phyloP scores from a whole-genome alignment of 2,888 invertebrate species.

The Acheta domesticus region DNA sequence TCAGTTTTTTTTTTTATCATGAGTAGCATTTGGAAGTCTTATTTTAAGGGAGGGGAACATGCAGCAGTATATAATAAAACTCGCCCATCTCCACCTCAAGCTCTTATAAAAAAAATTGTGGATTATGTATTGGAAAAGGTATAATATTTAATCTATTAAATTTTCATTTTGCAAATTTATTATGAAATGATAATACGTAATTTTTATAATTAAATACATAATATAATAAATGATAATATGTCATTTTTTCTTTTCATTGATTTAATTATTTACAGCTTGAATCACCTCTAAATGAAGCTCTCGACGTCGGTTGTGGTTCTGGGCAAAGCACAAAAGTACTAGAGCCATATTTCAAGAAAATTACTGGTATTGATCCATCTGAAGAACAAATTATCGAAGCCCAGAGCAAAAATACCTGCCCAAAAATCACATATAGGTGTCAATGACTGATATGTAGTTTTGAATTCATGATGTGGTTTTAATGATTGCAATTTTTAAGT shows the following conservation, averaged over 20 bases:
- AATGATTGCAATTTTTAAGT: neutral
- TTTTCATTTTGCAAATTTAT: neutral
- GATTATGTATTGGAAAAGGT: constrained; percentile 37
- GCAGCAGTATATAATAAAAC: constrained; percentile 37
- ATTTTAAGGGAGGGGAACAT: constrained; percentile 35
- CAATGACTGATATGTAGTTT: no score
- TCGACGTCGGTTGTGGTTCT: constrained; percentile 53
- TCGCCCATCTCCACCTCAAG: constrained; percentile 36
- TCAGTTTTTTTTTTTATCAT: no score
- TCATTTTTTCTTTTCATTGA: neutral
- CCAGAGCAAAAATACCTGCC: constrained; percentile 39
- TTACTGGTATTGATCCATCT: constrained; percentile 50
- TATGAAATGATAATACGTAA: neutral
- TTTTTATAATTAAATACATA: no score
- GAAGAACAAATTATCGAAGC: constrained; percentile 47
- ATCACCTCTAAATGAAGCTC: constrained; percentile 41
- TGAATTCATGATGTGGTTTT: no score
- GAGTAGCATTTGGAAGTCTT: neutral
- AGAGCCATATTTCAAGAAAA: constrained; percentile 46
- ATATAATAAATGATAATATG: no score
- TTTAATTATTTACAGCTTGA: constrained; percentile 23
- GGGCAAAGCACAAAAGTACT: constrained; percentile 51
- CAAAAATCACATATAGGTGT: constrained; percentile 44
- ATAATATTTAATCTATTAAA: neutral
- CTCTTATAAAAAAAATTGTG: constrained; percentile 34